phyloP scores from a whole-genome alignment of 64 coral and sea anemone species.

The Pachyseris speciosa region DNA sequence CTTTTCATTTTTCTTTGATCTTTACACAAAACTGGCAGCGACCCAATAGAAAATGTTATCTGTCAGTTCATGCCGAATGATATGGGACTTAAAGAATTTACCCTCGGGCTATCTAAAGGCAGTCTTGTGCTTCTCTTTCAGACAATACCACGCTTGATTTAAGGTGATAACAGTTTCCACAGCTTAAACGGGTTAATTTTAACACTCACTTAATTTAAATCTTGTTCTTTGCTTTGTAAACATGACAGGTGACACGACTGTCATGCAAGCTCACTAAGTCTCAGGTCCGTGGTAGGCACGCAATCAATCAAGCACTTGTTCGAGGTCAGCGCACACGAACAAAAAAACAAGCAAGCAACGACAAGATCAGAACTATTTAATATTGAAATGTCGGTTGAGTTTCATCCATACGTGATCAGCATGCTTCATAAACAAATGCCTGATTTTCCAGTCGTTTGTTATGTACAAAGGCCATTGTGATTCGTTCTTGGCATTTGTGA shows the following conservation, averaged over 20 bases:
- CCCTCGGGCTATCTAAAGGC: neutral
- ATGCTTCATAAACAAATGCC: too few species aligned
- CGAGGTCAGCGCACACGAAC: neutral
- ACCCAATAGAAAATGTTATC: neutral
- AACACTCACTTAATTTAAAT: conserved; percentile 41
- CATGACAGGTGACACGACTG: conserved; percentile 33
- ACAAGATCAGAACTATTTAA: too few species aligned
- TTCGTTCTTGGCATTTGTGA: too few species aligned
- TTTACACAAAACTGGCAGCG: conserved; percentile 13
- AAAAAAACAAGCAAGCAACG: neutral
- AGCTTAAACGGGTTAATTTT: conserved; percentile 51
- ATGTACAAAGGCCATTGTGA: too few species aligned
- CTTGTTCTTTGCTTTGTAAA: conserved; percentile 31
- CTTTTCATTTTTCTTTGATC: too few species aligned
- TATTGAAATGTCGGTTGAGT: too few species aligned
- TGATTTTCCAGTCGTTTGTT: too few species aligned
- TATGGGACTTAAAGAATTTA: neutral
- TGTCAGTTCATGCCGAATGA: neutral
- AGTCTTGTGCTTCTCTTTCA: neutral
- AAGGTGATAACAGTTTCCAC: conserved; percentile 11
- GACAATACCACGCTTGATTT: neutral
- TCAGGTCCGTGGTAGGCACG: neutral
- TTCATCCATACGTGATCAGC: too few species aligned
- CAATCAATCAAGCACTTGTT: neutral
- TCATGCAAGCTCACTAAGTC: neutral